Base-by-base conservation (phyloP, 2,888 invertebrate genomes). In the Stenodema calcarata region DNA sequence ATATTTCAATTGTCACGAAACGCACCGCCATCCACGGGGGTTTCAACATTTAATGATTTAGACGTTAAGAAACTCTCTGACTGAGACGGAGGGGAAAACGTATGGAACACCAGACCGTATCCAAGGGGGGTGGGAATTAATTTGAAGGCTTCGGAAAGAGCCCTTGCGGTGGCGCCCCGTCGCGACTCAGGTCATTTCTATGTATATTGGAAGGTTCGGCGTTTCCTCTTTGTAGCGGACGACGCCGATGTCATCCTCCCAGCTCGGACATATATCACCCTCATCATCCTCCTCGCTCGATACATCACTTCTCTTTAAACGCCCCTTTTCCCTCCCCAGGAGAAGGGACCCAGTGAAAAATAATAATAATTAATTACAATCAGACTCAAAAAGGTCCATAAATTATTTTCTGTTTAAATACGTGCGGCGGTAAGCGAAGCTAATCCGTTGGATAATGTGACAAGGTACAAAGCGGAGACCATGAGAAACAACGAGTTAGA, bases 161-260 rank as follows among this genome's bases (percentile, higher is more conserved):
- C 82, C 69, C 47, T 50, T 69, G 87, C 44, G n/a, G 84, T 78
- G 87, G 79, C 83, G 80, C 88, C 88, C 88, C 80, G 78, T 62
- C 23, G 87, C 76, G 88, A 35, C 84, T 23, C 79, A 35, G 83
- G 87, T 87, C 87, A 87, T 87, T 86, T 87, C 87, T 87, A 86
- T 86, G 87, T 87, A 87, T 87, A 87, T 87, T 87, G 87, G 86
- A 85, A 23, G 44, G 23, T 73, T 42, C 42, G 83, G 30, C n/a
- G 23, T 69, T 82, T 30, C 54, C 23, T 54, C 80, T 80, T 80
- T 80, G 80, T 54, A n/a, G 54, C 28, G 27, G 44, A 18, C 69
- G 44, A 16, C 83, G 70, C 86, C 86, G 86, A 86, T 86, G 86
- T 86, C 86, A 86, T 86, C 86, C 79, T 50, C 62, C 42, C n/a